phyloP scores from a whole-genome alignment of 1,140 invertebrate genomes.

The Pachyrhynchus sulphureomaculatus region DNA sequence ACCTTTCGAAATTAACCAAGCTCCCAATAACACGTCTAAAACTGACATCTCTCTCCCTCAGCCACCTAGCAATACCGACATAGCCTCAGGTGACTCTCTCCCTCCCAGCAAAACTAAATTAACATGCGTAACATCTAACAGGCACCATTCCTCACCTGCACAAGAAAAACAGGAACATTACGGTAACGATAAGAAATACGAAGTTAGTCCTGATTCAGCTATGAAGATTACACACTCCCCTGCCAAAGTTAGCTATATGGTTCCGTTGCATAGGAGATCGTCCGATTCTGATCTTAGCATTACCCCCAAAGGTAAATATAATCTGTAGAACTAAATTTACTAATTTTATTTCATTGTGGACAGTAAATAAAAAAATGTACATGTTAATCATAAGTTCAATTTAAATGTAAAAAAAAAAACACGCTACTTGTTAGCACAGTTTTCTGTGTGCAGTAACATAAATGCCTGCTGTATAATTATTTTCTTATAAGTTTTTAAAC shows the following conservation, averaged over 20 bases:
- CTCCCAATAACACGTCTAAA: slow-evolving; percentile 17
- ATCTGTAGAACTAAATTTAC: too few relatives aligned
- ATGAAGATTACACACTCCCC: slow-evolving; percentile 54
- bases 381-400: too few relatives aligned
- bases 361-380: too few relatives aligned
- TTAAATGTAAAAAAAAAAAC: too few relatives aligned
- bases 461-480: slow-evolving; percentile 2
- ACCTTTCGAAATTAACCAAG: background rate
- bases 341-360: too few relatives aligned
- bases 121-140: slow-evolving; percentile 49
- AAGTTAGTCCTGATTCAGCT: slow-evolving; percentile 9
- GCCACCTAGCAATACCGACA: slow-evolving; percentile 43
- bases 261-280: slow-evolving; percentile 71
- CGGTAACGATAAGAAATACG: slow-evolving; percentile 16
- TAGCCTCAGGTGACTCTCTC: slow-evolving; percentile 43
- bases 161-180: slow-evolving; percentile 40
- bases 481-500: slow-evolving; percentile 24
- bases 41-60: slow-evolving; percentile 30
- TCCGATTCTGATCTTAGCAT: slow-evolving; percentile 92
- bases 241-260: slow-evolving; percentile 56
- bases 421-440: too few relatives aligned
- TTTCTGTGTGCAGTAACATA: background rate
- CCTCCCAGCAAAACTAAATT: slow-evolving; percentile 46
- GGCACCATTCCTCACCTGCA: slow-evolving; percentile 39
- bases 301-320: slow-evolving; percentile 80